A percentile compares a stretch with the other conserved stretches of the same genome.
These are phyloP conservation scores for Nephila pilipes DNA, from an alignment of 1,140 invertebrate genomes.

Conservation along the genomic window DNA sequence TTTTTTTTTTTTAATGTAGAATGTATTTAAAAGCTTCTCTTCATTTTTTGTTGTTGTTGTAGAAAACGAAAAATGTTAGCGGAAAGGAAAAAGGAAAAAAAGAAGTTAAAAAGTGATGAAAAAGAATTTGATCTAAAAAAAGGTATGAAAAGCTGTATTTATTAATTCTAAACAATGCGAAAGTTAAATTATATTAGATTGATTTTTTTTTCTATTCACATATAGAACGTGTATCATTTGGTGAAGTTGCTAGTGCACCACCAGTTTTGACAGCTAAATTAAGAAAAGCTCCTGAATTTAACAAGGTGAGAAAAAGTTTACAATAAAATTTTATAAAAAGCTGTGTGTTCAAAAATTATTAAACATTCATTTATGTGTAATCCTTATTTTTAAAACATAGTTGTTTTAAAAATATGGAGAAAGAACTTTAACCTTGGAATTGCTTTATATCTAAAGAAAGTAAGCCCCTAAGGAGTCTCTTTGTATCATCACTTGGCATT, in stretches of 20 bases:
- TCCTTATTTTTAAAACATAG: too few species aligned
- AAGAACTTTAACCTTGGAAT: too few species aligned
- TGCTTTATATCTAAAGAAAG: too few species aligned
- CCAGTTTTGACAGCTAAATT: constrained; percentile 44
- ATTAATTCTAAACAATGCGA: not conserved
- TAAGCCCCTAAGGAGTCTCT: too few species aligned
- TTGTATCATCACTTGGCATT: too few species aligned
- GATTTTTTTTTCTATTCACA: not conserved
- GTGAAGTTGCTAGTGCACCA: constrained; percentile 55
- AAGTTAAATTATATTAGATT: not conserved
- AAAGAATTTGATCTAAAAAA: constrained; percentile 48
- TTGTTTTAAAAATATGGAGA: too few species aligned
- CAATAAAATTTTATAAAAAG: too few species aligned
- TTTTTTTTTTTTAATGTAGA: too few species aligned
- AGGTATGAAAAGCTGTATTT: constrained; percentile 15
- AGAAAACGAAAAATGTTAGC: constrained; percentile 38
- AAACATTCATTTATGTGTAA: too few species aligned
- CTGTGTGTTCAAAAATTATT: too few species aligned
- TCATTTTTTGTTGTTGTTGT: not conserved
- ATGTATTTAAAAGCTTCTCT: too few species aligned
- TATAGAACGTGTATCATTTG: constrained; percentile 52
- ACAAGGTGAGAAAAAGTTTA: constrained; percentile 5
- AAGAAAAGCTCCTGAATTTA: constrained; percentile 47
- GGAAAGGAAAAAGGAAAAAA: constrained; percentile 31
- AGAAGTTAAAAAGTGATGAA: constrained; percentile 27